Evolutionary conservation across 2,113 vertebrate species (phyloP), one percentile per base, ranked within the genome.

Genomic region (Xenopus tropicalis): DNA sequence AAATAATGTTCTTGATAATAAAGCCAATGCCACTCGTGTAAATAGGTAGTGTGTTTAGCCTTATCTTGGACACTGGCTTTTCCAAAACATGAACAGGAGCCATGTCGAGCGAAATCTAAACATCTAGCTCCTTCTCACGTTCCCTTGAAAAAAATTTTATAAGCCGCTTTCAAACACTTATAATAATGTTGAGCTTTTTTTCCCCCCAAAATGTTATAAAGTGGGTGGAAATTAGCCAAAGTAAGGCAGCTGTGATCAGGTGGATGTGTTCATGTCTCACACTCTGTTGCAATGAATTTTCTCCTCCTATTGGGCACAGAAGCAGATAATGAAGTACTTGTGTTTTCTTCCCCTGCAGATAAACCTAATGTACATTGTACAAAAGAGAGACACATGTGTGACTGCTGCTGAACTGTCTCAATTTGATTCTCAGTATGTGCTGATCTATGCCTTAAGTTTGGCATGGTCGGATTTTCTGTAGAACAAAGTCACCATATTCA

Each of bases 41-140:
- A 20, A 56, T 57, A 16, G 12, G 13, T 3, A 11, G 13, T 63
- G 24, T 54, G 10, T 62, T 63, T 71, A 63, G 37, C 70, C 22
- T 13, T 37, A 8, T 37, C 17, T 59, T 70, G 16, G 44, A 62
- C 46, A 21, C 44, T 63, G 69, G 59, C 17, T 21, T 52, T 6
- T 54, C 23, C 44, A 63, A 37, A 54, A 46, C 17, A 24, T 52
- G 22, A 44, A 44, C 59, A 63, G 70, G 61, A 65, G 61, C 23
- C 3, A 56, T 22, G 70, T 23, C 61, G 19, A 23, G 25, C 43
- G 5, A 59, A 61, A 61, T 61, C 3, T 25, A 48, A 48, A 23
- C 4, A n/a, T 4, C 23, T 48, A 20, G 17, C 37, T 16, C 44
- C 14, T 23, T 46, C 29, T 56, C 22, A 37, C 17, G 6, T 57